A percentile compares a stretch with the other conserved stretches of the same genome.
phyloP scores from a whole-genome alignment of 2,113 vertebrate genomes.

The Colaptes auratus region DNA sequence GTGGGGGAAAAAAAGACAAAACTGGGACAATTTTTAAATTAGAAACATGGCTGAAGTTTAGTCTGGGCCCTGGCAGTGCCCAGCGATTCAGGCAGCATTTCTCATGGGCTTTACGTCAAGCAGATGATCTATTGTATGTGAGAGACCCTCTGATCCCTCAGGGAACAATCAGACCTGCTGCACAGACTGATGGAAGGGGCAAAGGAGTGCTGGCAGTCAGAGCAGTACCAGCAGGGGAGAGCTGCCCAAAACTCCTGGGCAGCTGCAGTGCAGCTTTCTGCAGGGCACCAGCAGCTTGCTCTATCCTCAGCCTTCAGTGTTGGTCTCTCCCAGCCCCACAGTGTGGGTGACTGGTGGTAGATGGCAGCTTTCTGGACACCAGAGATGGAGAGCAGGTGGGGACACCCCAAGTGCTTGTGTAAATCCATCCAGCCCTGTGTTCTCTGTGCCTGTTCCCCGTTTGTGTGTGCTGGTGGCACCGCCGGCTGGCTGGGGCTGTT shows the following conservation, averaged over 20 bases:
- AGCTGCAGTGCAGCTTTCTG: not conserved
- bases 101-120: not conserved
- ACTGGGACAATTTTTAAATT: not conserved
- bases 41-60: not conserved
- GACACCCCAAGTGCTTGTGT: fast-evolving
- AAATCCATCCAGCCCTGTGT: not conserved
- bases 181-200: not conserved
- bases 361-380: not conserved
- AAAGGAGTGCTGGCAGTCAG: not conserved
- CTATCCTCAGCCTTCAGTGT: fast-evolving
- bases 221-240: not conserved
- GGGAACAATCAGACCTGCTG: not conserved
- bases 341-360: not conserved
- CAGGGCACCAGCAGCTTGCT: not conserved
- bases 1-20: not conserved
- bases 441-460: not conserved
- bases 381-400: not conserved
- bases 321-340: not conserved
- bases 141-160: not conserved
- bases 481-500: fast-evolving
- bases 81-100: not conserved
- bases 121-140: fast-evolving
- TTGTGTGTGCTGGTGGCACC: not conserved
- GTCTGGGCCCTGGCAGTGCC: not conserved
- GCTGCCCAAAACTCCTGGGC: not conserved